Base-by-base conservation (phyloP, 2,888 invertebrate species). In the Gymnocheta viridis region DNA sequence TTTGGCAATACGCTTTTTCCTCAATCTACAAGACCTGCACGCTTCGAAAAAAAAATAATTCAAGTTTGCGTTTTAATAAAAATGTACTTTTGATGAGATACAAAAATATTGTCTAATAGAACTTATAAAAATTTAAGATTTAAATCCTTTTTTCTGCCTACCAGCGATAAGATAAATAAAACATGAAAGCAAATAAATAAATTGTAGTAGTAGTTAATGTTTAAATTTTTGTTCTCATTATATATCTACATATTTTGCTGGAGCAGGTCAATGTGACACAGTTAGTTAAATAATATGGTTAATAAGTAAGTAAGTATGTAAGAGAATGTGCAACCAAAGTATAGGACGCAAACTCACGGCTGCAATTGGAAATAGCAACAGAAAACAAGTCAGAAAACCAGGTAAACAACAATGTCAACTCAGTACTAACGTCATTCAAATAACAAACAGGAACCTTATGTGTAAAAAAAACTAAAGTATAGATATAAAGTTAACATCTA, bases 201-300 rank as follows among this genome's bases (percentile, higher is more conserved):
- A 58, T 74, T 24, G 27, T 51, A 19, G 41, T 41, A 32, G 54
- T 66, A 41, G 58, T 80, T 54, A 62, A 47, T 44, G 24, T 17
- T 38, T 27, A 14, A 19, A 44, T 38, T 22, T 41, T 44, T 54
- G 60, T 77, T 60, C 35, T 49, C 56, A 56, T 72, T 84, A 81
- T 84, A 69, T 81, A 69, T 77, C 67, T 84, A 81, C 81, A 69
- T 81, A 69, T 77, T 81, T 84, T 84, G 84, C 69, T 84, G 69
- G 77, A 84, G 84, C 84, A 84, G 84, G 84, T 84, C 84, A 84
- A 81, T 81, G 84, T 81, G 84, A 84, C 84, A 84, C 81, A 84
- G 73, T 84, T 83, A 54, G 76, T 76, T 84, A 84, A 84, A 81
- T 84, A 81, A 81, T 69, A 81, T 62, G 69, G 47, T 66, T 29